These are phyloP conservation scores for Clepsis dumicolana DNA, from an alignment of 2,888 invertebrate genomes.

Conservation along the genomic window DNA sequence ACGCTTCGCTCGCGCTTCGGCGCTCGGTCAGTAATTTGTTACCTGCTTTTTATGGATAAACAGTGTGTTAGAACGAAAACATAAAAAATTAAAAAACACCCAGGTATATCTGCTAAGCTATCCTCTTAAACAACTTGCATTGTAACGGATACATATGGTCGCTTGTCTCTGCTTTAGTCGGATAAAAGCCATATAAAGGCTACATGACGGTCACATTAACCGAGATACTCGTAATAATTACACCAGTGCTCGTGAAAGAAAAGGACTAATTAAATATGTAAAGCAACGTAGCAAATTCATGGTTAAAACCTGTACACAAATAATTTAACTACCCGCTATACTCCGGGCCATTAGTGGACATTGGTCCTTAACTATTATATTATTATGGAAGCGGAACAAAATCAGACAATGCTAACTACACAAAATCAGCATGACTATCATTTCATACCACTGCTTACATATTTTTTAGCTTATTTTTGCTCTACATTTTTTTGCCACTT, in stretches of 20 bases:
- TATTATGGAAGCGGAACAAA: too few relatives aligned
- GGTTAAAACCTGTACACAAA: not conserved
- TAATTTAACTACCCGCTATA: not conserved
- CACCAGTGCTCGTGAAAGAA: conserved; percentile 22
- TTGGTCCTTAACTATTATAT: not conserved
- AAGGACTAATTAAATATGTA: conserved; percentile 30
- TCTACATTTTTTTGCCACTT: too few relatives aligned
- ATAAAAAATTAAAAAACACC: not conserved
- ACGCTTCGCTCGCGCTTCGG: too few relatives aligned
- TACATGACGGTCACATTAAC: conserved; percentile 23
- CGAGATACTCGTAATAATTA: conserved; percentile 24
- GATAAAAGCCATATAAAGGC: conserved; percentile 23
- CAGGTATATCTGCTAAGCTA: not conserved
- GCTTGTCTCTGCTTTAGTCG: not conserved
- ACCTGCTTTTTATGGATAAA: too few relatives aligned
- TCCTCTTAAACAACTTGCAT: not conserved
- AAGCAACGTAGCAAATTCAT: conserved; percentile 6
- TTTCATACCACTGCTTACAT: too few relatives aligned
- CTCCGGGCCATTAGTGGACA: not conserved
- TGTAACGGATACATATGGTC: not conserved
- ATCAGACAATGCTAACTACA: too few relatives aligned
- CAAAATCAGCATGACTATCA: too few relatives aligned
- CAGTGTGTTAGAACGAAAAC: too few relatives aligned
- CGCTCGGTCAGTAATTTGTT: too few relatives aligned
- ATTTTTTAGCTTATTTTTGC: too few relatives aligned